Percentiles rank a stretch among this genome's conserved stretches.
phyloP scores from a whole-genome alignment of 1,140 invertebrate species.

The Phthorimaea operculella region DNA sequence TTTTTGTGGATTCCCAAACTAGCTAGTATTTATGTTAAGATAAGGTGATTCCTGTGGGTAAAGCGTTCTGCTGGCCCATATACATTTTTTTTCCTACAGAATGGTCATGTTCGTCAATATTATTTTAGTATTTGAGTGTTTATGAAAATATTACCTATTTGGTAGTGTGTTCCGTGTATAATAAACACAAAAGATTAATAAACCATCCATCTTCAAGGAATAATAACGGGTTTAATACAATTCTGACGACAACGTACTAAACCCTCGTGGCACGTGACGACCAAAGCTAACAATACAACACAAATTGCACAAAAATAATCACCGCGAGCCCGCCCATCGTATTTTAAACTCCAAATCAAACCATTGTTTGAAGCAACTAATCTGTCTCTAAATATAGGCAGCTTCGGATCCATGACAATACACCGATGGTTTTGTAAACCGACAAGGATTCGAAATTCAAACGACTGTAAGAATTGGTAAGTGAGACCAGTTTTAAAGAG shows the following conservation, averaged over 20 bases:
- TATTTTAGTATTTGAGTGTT: too few species aligned
- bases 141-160: too few species aligned
- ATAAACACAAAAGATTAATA: too few species aligned
- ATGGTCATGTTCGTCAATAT: too few species aligned
- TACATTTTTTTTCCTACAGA: too few species aligned
- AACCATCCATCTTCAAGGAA: too few species aligned
- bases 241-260: too few species aligned
- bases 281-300: slow-evolving; percentile 35
- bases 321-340: slow-evolving; percentile 21
- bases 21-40: too few species aligned
- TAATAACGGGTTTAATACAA: too few species aligned
- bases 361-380: slow-evolving; percentile 40
- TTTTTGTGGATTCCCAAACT: slow-evolving; percentile 43
- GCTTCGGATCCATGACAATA: background rate
- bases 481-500: slow-evolving; percentile 24
- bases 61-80: too few species aligned
- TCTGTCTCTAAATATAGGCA: slow-evolving; percentile 17
- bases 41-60: slow-evolving; percentile 1
- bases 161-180: too few species aligned
- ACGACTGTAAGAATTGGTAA: slow-evolving; percentile 52
- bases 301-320: slow-evolving; percentile 40
- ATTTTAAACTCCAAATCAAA: slow-evolving; percentile 33
- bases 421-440: background rate
- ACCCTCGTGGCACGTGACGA: too few species aligned
- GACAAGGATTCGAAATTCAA: slow-evolving; percentile 45